Evolutionary conservation across 2,797 vertebrate genomes (phyloP), one percentile per base, ranked within the genome.

Genomic region (Danio jaintianensis): DNA sequence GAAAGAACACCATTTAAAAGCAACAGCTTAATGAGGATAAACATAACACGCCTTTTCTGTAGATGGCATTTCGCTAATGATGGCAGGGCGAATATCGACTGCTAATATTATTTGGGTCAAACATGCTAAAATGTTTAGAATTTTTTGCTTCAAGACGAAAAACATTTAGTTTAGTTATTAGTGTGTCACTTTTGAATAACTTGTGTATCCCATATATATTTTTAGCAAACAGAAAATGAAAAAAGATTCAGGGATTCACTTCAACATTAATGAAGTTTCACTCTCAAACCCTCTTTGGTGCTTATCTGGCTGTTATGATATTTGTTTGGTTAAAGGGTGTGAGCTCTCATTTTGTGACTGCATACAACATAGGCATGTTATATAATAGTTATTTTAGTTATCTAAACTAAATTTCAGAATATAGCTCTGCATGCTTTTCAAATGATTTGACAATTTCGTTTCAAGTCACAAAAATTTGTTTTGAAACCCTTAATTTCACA

Each of bases 21-120:
- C 38, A 72, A 43, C 13, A 6, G 52, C 69, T 58, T 58, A 72
- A 72, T 10, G 53, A 45, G 18, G 0, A 56, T 43, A 72, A 72
- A n/a, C 47, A 52, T n/a, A 43, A 58, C 18, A 56, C 7, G 0
- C 18, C 53, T 56, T 5, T 18, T 43, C 42, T 58, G 69, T 16
- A 38, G 13, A 22, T 1, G 0, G 8, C 5, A 58, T 43, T 20
- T 72, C 7, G 18, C 18, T 55, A 58, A 72, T 56, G n/a, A 71
- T 16, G 5, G 10, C 10, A 4, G n/a, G 29, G 16, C 11, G 4
- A 53, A 36, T 38, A 40, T n/a, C 29, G 16, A 8, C 20, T 1
- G 38, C 5, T 55, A 70, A 70, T 55, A 55, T 22, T 42, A 55
- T 36, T 42, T 70, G 13, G 16, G 13, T 71, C 59, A 56, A 22